Evolutionary conservation across 2,113 vertebrate species (phyloP).

Genomic region (Eurypyga helias): DNA sequence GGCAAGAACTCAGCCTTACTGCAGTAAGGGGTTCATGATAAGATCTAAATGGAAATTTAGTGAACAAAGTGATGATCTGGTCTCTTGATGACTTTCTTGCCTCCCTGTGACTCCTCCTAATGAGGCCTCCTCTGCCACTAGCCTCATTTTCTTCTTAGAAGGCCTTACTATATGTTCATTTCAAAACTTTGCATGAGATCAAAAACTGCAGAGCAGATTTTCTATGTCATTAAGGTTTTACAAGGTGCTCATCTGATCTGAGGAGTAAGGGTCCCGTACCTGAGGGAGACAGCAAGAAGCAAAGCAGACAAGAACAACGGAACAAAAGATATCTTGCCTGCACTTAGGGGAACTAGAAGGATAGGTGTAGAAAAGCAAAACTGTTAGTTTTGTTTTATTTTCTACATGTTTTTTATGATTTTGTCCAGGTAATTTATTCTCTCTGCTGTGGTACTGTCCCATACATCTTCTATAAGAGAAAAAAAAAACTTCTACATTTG

Average conservation of each 20-base stretch:
- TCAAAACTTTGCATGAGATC: neutral
- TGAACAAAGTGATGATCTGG: neutral
- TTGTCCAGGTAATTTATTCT: neutral
- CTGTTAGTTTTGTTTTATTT: neutral
- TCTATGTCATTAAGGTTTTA: neutral
- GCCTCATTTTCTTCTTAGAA: neutral
- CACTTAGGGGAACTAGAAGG: neutral
- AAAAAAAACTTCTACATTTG: neutral
- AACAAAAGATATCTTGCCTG: neutral
- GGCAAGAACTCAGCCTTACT: neutral
- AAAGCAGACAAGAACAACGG: neutral
- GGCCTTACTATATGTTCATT: neutral
- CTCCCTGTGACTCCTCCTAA: neutral
- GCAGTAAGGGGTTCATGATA: fast-evolving
- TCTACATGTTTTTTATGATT: neutral
- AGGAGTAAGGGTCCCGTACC: neutral
- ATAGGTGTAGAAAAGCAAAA: neutral
- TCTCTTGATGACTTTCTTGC: neutral
- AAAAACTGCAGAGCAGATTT: neutral
- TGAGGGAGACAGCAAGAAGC: neutral
- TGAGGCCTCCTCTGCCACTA: neutral
- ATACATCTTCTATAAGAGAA: neutral
- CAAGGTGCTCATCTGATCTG: neutral
- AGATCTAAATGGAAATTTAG: neutral
- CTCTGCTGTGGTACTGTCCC: neutral